A percentile compares a stretch with the other conserved stretches of the same genome.
These are phyloP conservation scores for Coilia nasus DNA, from an alignment of 2,797 vertebrate genomes.

Conservation along the genomic window DNA sequence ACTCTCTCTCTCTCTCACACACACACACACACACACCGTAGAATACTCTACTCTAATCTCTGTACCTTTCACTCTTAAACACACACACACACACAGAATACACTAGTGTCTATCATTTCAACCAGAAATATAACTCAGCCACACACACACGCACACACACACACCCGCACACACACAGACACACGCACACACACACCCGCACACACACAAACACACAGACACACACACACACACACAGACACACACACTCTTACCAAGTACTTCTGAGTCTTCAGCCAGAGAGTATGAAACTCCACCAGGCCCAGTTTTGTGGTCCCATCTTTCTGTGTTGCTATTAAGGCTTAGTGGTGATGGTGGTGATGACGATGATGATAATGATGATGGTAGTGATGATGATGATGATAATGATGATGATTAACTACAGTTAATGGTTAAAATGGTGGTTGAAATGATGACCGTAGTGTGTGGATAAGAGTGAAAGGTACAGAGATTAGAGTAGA, in stretches of 20 bases:
- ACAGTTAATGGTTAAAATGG: too few species aligned
- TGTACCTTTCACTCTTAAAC: not conserved
- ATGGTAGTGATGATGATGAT: too few species aligned
- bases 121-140: too few species aligned
- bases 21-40: too few species aligned
- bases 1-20: not conserved
- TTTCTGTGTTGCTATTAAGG: constrained; percentile 66
- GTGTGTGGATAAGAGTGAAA: not conserved
- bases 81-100: not conserved
- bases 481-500: not conserved
- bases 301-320: constrained; percentile 70
- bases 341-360: not conserved
- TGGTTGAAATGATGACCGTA: too few species aligned
- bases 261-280: constrained; percentile 76
- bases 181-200: constrained; percentile 6
- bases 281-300: constrained; percentile 70
- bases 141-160: too few species aligned
- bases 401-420: too few species aligned
- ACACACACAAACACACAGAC: not conserved
- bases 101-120: too few species aligned
- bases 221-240: constrained; percentile 1
- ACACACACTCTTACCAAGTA: constrained; percentile 67
- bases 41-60: not conserved
- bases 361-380: too few species aligned
- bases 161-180: not conserved